phyloP scores from a whole-genome alignment of 2,797 vertebrate genomes.

The Sebastes paucispinis region DNA sequence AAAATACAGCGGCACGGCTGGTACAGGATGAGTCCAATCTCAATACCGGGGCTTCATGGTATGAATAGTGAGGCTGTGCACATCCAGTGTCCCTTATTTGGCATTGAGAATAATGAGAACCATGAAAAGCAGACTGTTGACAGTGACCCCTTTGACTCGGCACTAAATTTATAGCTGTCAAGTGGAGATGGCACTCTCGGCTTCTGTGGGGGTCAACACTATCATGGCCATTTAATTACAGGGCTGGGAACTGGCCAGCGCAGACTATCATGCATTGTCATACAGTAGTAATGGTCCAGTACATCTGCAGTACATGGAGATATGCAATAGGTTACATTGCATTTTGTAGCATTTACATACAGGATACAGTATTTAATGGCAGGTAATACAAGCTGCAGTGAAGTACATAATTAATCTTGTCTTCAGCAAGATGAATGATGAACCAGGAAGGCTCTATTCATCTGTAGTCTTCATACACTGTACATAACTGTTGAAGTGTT shows the following conservation, averaged over 20 bases:
- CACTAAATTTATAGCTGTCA: constrained; percentile 66
- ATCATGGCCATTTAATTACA: constrained; percentile 67
- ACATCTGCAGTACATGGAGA: not conserved
- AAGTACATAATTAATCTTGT: not conserved
- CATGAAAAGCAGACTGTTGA: constrained; percentile 73
- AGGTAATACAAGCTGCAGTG: not conserved
- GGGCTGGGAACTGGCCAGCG: constrained; percentile 11
- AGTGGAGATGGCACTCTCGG: constrained; percentile 37
- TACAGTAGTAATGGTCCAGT: not conserved
- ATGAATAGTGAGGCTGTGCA: constrained; percentile 48
- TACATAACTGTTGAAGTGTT: not conserved
- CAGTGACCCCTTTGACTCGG: constrained; percentile 64
- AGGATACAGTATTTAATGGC: not conserved
- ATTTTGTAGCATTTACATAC: not conserved
- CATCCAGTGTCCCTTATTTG: constrained; percentile 53
- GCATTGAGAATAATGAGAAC: constrained; percentile 73
- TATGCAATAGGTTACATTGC: not conserved
- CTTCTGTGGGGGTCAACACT: constrained; percentile 58
- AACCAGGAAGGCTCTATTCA: not conserved
- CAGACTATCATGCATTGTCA: constrained; percentile 4
- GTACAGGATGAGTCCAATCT: constrained; percentile 8
- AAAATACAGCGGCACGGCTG: constrained; percentile 7
- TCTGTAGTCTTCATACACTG: not conserved
- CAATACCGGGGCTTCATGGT: not conserved
- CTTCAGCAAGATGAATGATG: not conserved